phyloP scores from a whole-genome alignment of 2,888 invertebrate species.

The Alloplasta piceator region DNA sequence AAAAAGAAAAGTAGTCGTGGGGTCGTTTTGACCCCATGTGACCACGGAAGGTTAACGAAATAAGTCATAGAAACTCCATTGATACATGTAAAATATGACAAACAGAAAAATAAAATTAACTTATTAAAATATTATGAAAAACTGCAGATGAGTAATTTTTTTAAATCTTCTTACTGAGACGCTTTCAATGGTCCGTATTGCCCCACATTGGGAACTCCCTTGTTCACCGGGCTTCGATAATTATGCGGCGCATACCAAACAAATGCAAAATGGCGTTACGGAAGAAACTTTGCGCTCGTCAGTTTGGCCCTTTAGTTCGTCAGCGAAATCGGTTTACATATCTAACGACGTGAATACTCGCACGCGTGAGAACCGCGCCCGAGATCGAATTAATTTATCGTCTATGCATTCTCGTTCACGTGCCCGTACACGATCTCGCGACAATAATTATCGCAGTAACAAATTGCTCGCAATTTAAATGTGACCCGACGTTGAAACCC shows the following conservation, averaged over 20 bases:
- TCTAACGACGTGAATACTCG: background rate
- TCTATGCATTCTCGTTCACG: constrained; percentile 1
- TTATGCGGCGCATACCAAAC: constrained; percentile 43
- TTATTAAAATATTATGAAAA: no score
- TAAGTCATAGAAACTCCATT: no score
- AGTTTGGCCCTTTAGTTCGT: no score
- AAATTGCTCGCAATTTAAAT: constrained; percentile 20
- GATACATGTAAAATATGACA: no score
- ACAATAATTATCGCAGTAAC: constrained; percentile 53
- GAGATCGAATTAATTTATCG: constrained; percentile 48
- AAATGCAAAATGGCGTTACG: background rate
- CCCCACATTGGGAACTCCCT: background rate
- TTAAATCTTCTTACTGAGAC: constrained; percentile 6
- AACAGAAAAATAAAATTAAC: no score
- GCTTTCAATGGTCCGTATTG: constrained; percentile 33
- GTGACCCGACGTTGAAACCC: constrained; percentile 1
- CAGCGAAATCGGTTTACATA: no score
- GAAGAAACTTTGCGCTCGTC: no score
- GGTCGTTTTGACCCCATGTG: no score
- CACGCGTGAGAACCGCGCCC: constrained; percentile 20
- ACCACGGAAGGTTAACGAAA: no score
- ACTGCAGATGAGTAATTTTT: no score
- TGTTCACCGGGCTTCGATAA: constrained; percentile 46
- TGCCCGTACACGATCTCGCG: constrained; percentile 15
- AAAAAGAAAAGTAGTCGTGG: no score